phyloP scores from a whole-genome alignment of 2,888 invertebrate species.

The Branchinecta sandiegonensis region DNA sequence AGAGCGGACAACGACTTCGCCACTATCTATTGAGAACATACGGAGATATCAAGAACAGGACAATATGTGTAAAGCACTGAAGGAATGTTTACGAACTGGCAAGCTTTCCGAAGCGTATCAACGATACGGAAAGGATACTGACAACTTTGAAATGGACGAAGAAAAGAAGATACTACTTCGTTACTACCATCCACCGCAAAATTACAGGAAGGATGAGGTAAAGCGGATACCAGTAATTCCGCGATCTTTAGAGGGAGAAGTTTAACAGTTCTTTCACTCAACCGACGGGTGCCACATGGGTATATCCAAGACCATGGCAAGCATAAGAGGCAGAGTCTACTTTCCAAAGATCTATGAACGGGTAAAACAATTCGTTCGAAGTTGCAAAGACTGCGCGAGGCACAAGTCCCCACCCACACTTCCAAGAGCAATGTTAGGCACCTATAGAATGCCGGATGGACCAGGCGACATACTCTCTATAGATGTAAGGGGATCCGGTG shows the following conservation, averaged over 20 bases:
- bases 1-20: too few relatives aligned
- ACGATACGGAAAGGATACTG: background rate
- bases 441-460: slow-evolving; percentile 6
- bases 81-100: too few relatives aligned
- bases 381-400: background rate
- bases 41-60: too few relatives aligned
- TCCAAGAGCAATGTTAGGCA: background rate
- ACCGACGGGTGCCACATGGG: slow-evolving; percentile 14
- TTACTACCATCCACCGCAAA: slow-evolving; percentile 6
- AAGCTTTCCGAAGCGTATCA: too few relatives aligned
- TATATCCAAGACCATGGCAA: background rate
- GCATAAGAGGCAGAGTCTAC: background rate
- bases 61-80: too few relatives aligned
- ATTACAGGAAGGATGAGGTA: background rate
- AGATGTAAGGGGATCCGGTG: background rate
- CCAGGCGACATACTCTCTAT: background rate
- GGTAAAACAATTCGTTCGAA: background rate
- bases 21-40: too few relatives aligned
- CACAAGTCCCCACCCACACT: background rate
- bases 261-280: background rate
- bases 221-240: background rate
- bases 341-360: background rate
- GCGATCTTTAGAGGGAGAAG: background rate
- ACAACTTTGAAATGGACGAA: background rate
- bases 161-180: background rate